Percentiles rank a stretch among this genome's conserved stretches.
These are phyloP conservation scores for Euzophera pinguis DNA, from an alignment of 2,888 invertebrate species.

Conservation along the genomic window DNA sequence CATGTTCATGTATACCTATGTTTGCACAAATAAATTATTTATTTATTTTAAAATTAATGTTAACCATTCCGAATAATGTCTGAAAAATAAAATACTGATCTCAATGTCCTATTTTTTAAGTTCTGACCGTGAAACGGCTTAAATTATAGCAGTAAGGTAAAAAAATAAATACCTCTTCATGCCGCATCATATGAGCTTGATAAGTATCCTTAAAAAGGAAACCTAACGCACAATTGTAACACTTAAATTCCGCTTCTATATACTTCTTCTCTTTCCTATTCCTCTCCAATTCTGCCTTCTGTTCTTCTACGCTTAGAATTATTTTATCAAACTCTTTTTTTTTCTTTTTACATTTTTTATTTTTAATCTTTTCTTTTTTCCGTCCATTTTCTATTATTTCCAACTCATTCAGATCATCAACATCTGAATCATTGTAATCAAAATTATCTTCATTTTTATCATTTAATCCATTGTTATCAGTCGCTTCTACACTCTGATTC, in stretches of 20 bases:
- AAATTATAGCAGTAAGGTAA: no score
- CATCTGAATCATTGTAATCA: slow-evolving; percentile 11
- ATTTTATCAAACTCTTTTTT: slow-evolving; percentile 46
- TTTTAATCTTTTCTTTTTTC: slow-evolving; percentile 16
- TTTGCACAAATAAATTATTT: no score
- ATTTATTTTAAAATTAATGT: no score
- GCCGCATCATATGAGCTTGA: slow-evolving; percentile 71
- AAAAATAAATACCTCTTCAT: slow-evolving; percentile 57
- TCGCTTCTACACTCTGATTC: slow-evolving; percentile 17
- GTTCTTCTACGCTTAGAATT: slow-evolving; percentile 52
- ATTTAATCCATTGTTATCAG: slow-evolving; percentile 10
- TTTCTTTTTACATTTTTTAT: slow-evolving; percentile 29
- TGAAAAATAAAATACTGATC: no score
- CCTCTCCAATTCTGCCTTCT: slow-evolving; percentile 55
- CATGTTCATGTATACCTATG: no score
- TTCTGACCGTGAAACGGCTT: no score
- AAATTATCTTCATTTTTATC: slow-evolving; percentile 14
- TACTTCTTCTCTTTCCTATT: slow-evolving; percentile 62
- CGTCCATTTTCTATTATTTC: slow-evolving; percentile 16
- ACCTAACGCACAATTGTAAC: slow-evolving; percentile 57
- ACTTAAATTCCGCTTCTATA: slow-evolving; percentile 60
- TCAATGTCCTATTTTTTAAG: no score
- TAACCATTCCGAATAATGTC: no score
- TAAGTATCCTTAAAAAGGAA: slow-evolving; percentile 68
- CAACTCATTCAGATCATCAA: slow-evolving; percentile 14